Conservation (phyloP, 2,797 vertebrate species). For the Selene dorsalis region DNA sequence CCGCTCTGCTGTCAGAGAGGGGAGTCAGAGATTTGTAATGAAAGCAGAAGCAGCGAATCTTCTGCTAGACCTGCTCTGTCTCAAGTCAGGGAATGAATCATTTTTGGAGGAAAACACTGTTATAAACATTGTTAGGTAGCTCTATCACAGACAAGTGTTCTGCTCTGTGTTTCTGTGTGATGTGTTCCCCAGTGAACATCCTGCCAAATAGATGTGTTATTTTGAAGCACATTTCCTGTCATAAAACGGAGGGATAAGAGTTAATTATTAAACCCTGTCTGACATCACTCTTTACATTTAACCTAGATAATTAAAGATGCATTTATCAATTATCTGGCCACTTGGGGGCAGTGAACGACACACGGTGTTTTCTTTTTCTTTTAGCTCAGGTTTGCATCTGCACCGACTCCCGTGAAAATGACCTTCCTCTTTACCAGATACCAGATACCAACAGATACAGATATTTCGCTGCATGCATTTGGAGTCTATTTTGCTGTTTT, state of each 20-base stretch:
- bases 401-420: too few species aligned
- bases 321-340: neutral
- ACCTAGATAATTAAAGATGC: neutral
- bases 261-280: neutral
- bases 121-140: neutral
- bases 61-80: slow-evolving; percentile 9
- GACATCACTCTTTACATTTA: neutral
- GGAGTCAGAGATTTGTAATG: slow-evolving; percentile 18
- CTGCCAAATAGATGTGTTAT: neutral
- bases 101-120: slow-evolving; percentile 6
- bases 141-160: slow-evolving; percentile 6
- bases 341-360: neutral
- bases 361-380: too few species aligned
- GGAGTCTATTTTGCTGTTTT: too few species aligned
- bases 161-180: slow-evolving; percentile 19
- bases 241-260: neutral
- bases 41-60: neutral
- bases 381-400: too few species aligned
- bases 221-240: neutral
- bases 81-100: slow-evolving; percentile 14
- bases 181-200: neutral
- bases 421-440: too few species aligned
- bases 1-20: slow-evolving; percentile 3
- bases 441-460: too few species aligned
- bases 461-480: too few species aligned